phyloP scores from a whole-genome alignment of 2,113 vertebrate species.

The Astur gentilis region DNA sequence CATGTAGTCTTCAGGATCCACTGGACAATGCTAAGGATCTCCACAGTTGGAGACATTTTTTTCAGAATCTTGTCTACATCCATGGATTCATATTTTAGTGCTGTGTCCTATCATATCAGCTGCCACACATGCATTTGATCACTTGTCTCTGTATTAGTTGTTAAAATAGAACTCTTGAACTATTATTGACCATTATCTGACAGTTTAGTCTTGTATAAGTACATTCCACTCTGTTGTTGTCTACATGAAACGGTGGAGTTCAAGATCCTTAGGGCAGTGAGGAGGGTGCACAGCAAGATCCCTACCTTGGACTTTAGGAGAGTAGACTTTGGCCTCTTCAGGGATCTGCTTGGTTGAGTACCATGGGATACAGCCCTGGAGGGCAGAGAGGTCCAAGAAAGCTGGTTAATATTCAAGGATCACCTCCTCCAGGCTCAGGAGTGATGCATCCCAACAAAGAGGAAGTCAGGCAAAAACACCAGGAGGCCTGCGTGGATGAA shows the following conservation, averaged over 20 bases:
- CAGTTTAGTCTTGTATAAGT: neutral
- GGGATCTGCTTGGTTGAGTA: too few relatives aligned
- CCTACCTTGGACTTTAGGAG: too few relatives aligned
- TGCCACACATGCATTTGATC: neutral
- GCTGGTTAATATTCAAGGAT: too few relatives aligned
- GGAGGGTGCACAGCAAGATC: too few relatives aligned
- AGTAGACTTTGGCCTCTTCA: too few relatives aligned
- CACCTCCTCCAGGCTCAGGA: too few relatives aligned
- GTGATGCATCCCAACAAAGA: too few relatives aligned
- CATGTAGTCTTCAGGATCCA: neutral
- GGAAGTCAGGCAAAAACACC: too few relatives aligned
- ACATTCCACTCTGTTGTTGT: neutral
- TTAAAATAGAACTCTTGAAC: neutral
- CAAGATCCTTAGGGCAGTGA: too few relatives aligned
- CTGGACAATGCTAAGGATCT: neutral
- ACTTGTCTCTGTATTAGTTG: neutral
- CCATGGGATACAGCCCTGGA: too few relatives aligned
- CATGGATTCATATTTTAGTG: neutral
- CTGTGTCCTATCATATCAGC: neutral
- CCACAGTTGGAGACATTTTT: neutral
- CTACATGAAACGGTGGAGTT: neutral
- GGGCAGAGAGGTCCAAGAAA: too few relatives aligned
- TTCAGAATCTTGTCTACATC: neutral
- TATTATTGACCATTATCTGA: neutral
- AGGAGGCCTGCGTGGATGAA: too few relatives aligned